phyloP scores from a whole-genome alignment of 2,888 invertebrate genomes.

The Ophonus ardosiacus region DNA sequence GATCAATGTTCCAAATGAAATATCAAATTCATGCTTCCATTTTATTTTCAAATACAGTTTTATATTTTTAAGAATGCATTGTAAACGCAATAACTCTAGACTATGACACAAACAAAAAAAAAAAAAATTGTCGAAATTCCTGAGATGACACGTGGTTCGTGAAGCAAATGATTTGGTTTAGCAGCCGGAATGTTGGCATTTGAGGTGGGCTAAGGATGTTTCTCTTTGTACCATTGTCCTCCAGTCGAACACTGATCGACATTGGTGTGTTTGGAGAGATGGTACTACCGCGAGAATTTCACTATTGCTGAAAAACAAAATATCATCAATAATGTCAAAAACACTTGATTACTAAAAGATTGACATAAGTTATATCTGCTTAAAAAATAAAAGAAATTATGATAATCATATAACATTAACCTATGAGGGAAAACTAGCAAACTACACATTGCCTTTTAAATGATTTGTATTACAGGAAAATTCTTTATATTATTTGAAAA shows the following conservation, averaged over 20 bases:
- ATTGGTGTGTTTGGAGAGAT: constrained; percentile 8
- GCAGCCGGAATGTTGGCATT: neutral
- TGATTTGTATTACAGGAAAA: too few relatives aligned
- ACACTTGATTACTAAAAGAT: constrained; percentile 3
- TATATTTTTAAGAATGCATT: too few relatives aligned
- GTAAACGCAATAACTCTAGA: too few relatives aligned
- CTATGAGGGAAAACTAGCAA: too few relatives aligned
- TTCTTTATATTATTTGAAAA: too few relatives aligned
- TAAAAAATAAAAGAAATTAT: too few relatives aligned
- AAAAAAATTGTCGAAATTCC: neutral
- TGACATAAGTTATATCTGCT: neutral
- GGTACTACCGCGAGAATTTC: neutral
- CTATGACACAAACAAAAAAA: neutral
- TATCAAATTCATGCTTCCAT: too few relatives aligned
- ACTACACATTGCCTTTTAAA: too few relatives aligned
- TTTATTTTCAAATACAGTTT: too few relatives aligned
- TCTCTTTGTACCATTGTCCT: neutral
- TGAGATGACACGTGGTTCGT: neutral
- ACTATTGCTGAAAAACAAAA: constrained; percentile 17
- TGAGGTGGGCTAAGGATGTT: neutral
- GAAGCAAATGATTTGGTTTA: neutral
- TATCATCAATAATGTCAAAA: constrained; percentile 16
- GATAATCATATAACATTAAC: too few relatives aligned
- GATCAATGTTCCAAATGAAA: too few relatives aligned
- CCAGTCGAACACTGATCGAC: neutral